Evolutionary conservation across 2,797 vertebrate genomes (phyloP).

Genomic region (Margarornis squamiger): DNA sequence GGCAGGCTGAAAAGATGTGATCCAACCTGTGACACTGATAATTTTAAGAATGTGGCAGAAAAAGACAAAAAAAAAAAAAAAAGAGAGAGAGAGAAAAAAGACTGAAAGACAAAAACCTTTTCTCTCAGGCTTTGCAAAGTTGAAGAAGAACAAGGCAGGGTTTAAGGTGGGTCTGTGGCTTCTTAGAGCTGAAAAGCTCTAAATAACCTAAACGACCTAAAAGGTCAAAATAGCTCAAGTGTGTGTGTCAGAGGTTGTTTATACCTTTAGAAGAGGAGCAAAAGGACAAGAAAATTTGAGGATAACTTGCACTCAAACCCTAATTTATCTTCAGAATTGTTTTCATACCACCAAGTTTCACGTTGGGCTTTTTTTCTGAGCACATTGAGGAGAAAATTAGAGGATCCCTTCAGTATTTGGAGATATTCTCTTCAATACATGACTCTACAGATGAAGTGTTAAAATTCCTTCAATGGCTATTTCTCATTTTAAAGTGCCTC

Average conservation of each 20-base stretch:
- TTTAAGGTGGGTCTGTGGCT: too few species aligned
- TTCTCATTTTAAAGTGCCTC: not conserved
- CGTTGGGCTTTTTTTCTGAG: fast-evolving
- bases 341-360: not conserved
- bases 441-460: not conserved
- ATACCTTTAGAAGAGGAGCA: not conserved
- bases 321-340: not conserved
- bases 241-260: not conserved
- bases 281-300: not conserved
- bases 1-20: not conserved
- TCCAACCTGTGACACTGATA: not conserved
- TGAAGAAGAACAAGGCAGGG: too few species aligned
- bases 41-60: not conserved
- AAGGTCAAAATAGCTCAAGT: not conserved
- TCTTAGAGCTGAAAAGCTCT: not conserved
- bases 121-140: too few species aligned
- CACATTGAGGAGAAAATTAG: not conserved
- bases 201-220: not conserved
- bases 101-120: too few species aligned
- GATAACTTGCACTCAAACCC: not conserved
- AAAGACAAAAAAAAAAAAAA: not conserved
- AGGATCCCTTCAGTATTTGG: not conserved
- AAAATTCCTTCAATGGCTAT: not conserved
- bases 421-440: not conserved
- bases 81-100: too few species aligned